Conservation (phyloP, 2,888 invertebrate genomes). For the Urechis unicinctus region DNA sequence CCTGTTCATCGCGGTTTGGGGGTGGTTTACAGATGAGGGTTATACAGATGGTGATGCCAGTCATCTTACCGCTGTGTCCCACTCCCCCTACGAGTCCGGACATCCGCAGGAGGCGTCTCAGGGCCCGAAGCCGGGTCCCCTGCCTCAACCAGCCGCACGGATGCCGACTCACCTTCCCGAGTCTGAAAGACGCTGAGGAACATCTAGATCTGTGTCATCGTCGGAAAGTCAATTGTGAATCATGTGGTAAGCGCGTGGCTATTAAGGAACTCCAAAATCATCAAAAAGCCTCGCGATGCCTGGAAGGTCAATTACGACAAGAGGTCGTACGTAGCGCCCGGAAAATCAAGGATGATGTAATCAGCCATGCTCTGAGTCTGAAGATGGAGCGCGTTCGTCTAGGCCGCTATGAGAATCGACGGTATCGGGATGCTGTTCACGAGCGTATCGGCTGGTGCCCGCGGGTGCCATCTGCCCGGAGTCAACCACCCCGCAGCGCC, state of each 20-base stretch:
- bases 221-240: neutral
- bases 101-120: neutral
- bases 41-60: too few relatives aligned
- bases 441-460: neutral
- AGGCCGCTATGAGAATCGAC: neutral
- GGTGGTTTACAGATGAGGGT: too few relatives aligned
- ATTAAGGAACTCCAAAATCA: neutral
- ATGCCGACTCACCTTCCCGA: neutral
- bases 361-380: neutral
- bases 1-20: too few relatives aligned
- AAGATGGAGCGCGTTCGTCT: neutral
- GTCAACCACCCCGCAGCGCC: neutral
- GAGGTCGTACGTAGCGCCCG: neutral
- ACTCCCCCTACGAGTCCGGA: too few relatives aligned
- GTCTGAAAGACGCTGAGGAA: neutral
- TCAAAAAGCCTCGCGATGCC: neutral
- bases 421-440: neutral
- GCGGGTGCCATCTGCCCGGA: neutral
- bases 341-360: neutral
- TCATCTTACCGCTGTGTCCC: too few relatives aligned
- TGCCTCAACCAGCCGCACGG: neutral
- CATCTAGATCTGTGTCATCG: neutral
- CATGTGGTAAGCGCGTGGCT: neutral
- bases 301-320: neutral
- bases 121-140: neutral